Percentiles rank a stretch among this genome's conserved stretches.
These are phyloP conservation scores for Blera fallax DNA, from an alignment of 2,888 invertebrate species.

Conservation along the genomic window DNA sequence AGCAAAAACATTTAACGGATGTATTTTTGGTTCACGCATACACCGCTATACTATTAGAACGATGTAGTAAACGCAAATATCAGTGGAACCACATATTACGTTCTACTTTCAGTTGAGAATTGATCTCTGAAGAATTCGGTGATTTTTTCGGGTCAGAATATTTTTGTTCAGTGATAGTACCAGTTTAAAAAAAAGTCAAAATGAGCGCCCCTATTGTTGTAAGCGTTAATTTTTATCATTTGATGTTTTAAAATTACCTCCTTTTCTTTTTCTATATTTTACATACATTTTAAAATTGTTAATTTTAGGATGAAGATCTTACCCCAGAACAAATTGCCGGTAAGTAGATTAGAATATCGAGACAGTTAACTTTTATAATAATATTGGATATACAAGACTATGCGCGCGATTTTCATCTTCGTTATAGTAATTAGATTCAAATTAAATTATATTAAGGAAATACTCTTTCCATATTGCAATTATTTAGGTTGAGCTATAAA, in stretches of 20 bases:
- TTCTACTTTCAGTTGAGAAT: constrained; percentile 64
- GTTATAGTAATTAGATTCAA: too few species aligned
- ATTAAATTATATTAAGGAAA: too few species aligned
- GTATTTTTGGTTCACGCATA: constrained; percentile 71
- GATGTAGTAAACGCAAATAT: constrained; percentile 42
- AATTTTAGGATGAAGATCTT: constrained; percentile 90
- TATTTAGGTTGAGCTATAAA: too few species aligned
- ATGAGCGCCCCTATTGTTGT: constrained; percentile 59
- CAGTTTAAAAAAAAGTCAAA: constrained; percentile 13
- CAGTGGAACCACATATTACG: constrained; percentile 45
- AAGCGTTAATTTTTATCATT: constrained; percentile 20
- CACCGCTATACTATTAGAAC: constrained; percentile 26
- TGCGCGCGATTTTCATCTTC: too few species aligned
- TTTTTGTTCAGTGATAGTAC: not conserved
- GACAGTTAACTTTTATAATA: not conserved
- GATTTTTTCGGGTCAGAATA: constrained; percentile 28
- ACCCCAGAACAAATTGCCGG: constrained; percentile 95
- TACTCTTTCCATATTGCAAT: too few species aligned
- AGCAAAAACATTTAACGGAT: constrained; percentile 39
- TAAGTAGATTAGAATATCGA: constrained; percentile 81
- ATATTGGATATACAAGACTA: too few species aligned
- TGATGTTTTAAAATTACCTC: not conserved
- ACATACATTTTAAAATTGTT: not conserved
- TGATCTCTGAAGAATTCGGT: constrained; percentile 59
- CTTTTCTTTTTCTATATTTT: too few species aligned